Percentiles rank a stretch among this genome's conserved stretches.
Evolutionary conservation across 1,140 invertebrate genomes (phyloP).

Genomic region (Orius laevigatus): DNA sequence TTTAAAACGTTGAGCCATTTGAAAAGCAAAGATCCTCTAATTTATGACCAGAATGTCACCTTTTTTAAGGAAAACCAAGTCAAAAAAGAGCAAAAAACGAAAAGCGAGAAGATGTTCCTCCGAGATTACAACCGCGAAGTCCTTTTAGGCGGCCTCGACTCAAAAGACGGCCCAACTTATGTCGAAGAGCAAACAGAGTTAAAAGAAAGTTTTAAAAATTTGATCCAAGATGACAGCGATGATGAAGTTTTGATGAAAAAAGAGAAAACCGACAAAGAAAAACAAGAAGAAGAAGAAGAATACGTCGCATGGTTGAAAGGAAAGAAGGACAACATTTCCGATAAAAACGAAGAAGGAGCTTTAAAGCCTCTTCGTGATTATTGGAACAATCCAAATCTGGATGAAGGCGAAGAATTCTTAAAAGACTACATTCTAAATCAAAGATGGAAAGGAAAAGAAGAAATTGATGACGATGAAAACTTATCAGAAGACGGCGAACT

Average conservation of each 20-base stretch:
- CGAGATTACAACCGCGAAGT: neutral
- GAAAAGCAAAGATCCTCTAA: constrained; percentile 75
- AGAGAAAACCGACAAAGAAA: constrained; percentile 43
- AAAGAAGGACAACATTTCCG: constrained; percentile 43
- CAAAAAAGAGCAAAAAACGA: constrained; percentile 26
- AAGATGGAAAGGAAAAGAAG: constrained; percentile 46
- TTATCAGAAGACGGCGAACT: constrained; percentile 65
- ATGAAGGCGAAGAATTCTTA: constrained; percentile 72
- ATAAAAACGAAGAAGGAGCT: constrained; percentile 41
- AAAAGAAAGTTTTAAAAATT: constrained; percentile 45
- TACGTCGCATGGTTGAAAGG: constrained; percentile 72
- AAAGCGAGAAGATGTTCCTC: neutral
- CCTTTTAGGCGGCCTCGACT: constrained; percentile 12
- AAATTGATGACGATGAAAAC: constrained; percentile 49
- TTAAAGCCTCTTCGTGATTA: constrained; percentile 61
- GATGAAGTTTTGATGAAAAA: constrained; percentile 36
- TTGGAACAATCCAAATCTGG: constrained; percentile 69
- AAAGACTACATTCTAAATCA: constrained; percentile 87
- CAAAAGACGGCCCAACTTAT: constrained; percentile 34
- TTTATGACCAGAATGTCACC: constrained; percentile 58
- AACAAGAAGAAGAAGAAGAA: constrained; percentile 47
- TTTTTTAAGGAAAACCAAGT: constrained; percentile 44
- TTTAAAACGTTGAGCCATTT: constrained; percentile 67
- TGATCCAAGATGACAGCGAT: constrained; percentile 32
- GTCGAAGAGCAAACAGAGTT: constrained; percentile 51